Evolutionary conservation across 2,113 vertebrate species (phyloP), one percentile per base, ranked within the genome.

Genomic region (Clarias gariepinus): DNA sequence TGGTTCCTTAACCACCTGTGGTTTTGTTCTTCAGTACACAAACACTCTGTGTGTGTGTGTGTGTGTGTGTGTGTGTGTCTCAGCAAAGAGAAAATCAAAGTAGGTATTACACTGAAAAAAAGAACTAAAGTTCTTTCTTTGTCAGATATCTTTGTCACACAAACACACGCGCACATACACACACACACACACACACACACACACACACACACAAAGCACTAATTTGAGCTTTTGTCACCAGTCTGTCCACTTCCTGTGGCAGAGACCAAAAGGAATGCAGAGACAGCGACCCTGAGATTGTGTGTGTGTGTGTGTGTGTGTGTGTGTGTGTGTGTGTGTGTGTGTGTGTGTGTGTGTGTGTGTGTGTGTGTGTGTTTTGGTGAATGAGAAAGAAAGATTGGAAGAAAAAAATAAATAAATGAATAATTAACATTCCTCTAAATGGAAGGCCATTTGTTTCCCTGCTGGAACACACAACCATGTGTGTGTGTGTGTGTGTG

Each of bases 191-290:
- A 88, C 77, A 41, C 84, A 78, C 74, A 68, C 61, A 58, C 76
- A 71, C 85, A 71, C 63, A 71, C 30, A 69, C 58, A 85, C 61
- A 85, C 92, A 93, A 90, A 92, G 90, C 88, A 91, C 92, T 96
- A 96, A 96, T 95, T 95, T 94, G 93, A 92, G 89, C 87, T 92
- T 89, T 87, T 94, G 91, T 92, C 95, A 90, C 95, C 94, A 96
- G 96, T 96, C 96, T 89, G 85, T 41, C 57, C 91, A 95, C 95
- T 97, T 97, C 96, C 96, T 96, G 96, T 95, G 94, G 93, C 91
- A 92, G 90, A 85, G 89, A 41, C 82, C 84, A 89, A 88, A 80
- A 77, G 71, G 78, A 15, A 87, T 55, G 87, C 81, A 80, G 83
- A 87, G 71, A 66, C 60, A 90, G 87, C 77, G 83, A 76, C 76